Evolutionary conservation across 2,888 invertebrate genomes (phyloP).

Genomic region (Crocallis elinguaria): DNA sequence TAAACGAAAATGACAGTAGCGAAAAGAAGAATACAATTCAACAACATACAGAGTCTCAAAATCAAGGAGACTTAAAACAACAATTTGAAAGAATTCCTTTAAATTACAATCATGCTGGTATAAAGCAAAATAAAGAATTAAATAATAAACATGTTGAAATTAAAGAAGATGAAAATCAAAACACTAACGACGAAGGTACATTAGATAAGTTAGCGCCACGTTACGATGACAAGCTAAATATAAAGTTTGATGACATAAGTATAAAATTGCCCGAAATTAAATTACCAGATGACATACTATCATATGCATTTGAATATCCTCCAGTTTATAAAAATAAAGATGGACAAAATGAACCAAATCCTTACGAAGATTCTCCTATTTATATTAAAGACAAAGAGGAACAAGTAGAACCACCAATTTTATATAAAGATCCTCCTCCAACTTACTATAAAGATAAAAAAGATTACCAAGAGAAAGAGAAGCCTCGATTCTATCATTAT

Average conservation of each 20-base stretch:
- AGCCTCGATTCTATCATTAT: slow-evolving; percentile 50
- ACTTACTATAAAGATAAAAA: slow-evolving; percentile 25
- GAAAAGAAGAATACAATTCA: slow-evolving; percentile 48
- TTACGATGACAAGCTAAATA: slow-evolving; percentile 70
- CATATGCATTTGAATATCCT: slow-evolving; percentile 58
- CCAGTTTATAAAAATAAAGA: slow-evolving; percentile 44
- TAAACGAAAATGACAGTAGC: slow-evolving; percentile 40
- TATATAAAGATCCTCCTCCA: background rate
- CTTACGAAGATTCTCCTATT: slow-evolving; percentile 46
- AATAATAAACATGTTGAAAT: slow-evolving; percentile 38
- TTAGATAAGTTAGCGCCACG: slow-evolving; percentile 55
- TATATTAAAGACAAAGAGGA: slow-evolving; percentile 43
- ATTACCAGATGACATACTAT: slow-evolving; percentile 75
- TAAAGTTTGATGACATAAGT: slow-evolving; percentile 71
- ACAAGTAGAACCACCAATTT: slow-evolving; percentile 31
- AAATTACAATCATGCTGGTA: slow-evolving; percentile 65
- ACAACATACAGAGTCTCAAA: slow-evolving; percentile 31
- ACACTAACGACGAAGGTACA: slow-evolving; percentile 51
- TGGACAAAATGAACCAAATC: slow-evolving; percentile 27
- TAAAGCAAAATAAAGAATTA: slow-evolving; percentile 19
- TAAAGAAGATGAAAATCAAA: slow-evolving; percentile 38
- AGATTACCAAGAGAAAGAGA: slow-evolving; percentile 41
- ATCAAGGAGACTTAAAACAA: slow-evolving; percentile 65
- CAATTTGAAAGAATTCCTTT: slow-evolving; percentile 78
- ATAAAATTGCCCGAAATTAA: slow-evolving; percentile 78